Conservation (phyloP, 2,113 vertebrate genomes). For the Istiophorus platypterus region DNA sequence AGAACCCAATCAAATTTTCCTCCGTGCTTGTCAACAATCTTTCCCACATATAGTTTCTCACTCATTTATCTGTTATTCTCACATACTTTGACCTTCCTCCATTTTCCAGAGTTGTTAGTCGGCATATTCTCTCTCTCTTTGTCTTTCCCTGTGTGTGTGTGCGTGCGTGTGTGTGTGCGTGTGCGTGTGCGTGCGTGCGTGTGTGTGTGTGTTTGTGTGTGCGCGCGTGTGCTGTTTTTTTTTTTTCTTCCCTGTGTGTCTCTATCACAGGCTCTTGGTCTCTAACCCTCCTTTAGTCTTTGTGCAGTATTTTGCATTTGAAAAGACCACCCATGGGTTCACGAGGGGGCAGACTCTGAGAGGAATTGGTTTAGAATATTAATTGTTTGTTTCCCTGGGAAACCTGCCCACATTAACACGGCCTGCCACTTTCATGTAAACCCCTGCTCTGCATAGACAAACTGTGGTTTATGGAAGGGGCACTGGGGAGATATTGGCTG, state of each 20-base stretch:
- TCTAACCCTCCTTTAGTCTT: slow-evolving; percentile 47
- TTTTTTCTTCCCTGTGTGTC: slow-evolving; percentile 10
- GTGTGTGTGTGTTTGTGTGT: slow-evolving; percentile 36
- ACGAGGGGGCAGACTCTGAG: slow-evolving; percentile 69
- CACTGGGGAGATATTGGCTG: neutral
- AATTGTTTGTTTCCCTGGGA: slow-evolving; percentile 70
- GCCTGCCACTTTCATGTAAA: slow-evolving; percentile 35
- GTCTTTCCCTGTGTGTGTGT: slow-evolving; percentile 25
- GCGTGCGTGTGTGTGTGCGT: slow-evolving; percentile 37
- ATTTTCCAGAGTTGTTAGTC: slow-evolving; percentile 48
- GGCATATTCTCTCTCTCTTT: slow-evolving; percentile 26
- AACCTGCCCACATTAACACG: slow-evolving; percentile 62
- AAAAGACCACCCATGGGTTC: slow-evolving; percentile 80
- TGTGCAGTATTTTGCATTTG: slow-evolving; percentile 72
- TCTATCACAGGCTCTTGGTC: slow-evolving; percentile 42
- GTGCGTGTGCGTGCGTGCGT: slow-evolving; percentile 39
- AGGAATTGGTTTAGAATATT: slow-evolving; percentile 78
- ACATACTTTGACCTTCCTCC: slow-evolving; percentile 7
- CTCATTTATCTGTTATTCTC: slow-evolving; percentile 45
- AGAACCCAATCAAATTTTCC: slow-evolving; percentile 63
- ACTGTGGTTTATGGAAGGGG: slow-evolving; percentile 11
- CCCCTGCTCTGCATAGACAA: slow-evolving; percentile 18
- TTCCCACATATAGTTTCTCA: slow-evolving; percentile 42
- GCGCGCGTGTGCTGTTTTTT: slow-evolving; percentile 21
- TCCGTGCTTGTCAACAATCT: slow-evolving; percentile 43